phyloP scores from a whole-genome alignment of 37 sponge, comb jelly and placozoan genomes.

The Eunapius fragilis region DNA sequence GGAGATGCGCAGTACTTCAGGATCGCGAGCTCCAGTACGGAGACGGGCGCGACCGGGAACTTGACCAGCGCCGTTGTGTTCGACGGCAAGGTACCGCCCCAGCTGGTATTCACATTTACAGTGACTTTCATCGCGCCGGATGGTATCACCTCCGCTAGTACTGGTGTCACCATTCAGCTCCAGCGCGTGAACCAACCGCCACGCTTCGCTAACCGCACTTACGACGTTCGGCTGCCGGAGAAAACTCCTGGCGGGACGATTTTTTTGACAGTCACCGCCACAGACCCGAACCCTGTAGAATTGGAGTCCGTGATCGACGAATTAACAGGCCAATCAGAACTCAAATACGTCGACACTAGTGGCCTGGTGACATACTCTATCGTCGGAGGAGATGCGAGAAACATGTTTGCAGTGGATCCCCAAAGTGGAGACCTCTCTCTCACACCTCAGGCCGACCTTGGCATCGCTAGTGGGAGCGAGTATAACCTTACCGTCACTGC shows the following conservation, averaged over 20 bases:
- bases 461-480: slow-evolving; percentile 35
- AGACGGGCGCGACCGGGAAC: slow-evolving; percentile 10
- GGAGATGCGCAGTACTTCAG: slow-evolving; percentile 53
- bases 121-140: slow-evolving; percentile 39
- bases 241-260: slow-evolving; percentile 10
- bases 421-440: slow-evolving; percentile 56
- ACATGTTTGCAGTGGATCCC: slow-evolving; percentile 51
- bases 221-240: slow-evolving; percentile 27
- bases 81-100: slow-evolving; percentile 32
- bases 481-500: slow-evolving; percentile 71
- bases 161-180: not conserved
- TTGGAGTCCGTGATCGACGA: slow-evolving; percentile 7
- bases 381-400: slow-evolving; percentile 43
- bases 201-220: slow-evolving; percentile 23
- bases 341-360: slow-evolving; percentile 45
- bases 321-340: not conserved
- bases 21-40: slow-evolving; percentile 8
- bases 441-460: slow-evolving; percentile 25
- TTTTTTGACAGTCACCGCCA: slow-evolving; percentile 48
- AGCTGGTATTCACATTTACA: slow-evolving; percentile 12
- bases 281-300: slow-evolving; percentile 51
- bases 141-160: not conserved
- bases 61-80: slow-evolving; percentile 25
- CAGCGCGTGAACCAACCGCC: slow-evolving; percentile 46
- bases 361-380: slow-evolving; percentile 65